Evolutionary conservation across 2,797 vertebrate genomes (phyloP).

Genomic region (Smutsia gigantea): DNA sequence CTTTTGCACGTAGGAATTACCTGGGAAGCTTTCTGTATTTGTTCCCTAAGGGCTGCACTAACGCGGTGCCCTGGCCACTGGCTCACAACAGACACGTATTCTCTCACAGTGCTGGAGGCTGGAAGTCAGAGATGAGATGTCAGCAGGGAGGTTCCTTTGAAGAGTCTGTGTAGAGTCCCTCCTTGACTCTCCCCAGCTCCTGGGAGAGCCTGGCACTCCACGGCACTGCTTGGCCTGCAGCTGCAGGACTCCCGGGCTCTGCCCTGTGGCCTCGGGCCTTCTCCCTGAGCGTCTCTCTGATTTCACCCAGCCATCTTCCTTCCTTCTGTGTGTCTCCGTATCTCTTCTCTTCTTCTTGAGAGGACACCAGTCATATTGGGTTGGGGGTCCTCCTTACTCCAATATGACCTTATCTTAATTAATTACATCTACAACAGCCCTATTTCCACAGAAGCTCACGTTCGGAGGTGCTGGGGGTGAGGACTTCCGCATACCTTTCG

Average conservation of each 20-base stretch:
- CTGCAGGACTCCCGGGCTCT: neutral
- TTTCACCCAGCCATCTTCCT: neutral
- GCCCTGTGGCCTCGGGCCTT: neutral
- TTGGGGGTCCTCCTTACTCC: no score
- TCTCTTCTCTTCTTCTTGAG: neutral
- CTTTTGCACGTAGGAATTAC: neutral
- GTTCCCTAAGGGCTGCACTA: neutral
- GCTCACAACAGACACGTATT: neutral
- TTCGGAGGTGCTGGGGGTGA: neutral
- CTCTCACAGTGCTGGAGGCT: neutral
- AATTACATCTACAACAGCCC: neutral
- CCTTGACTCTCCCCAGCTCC: neutral
- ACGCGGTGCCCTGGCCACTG: neutral
- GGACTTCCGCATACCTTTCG: neutral
- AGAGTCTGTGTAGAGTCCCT: neutral
- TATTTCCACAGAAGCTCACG: neutral
- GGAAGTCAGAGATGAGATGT: neutral
- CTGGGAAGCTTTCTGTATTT: neutral
- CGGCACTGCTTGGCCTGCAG: neutral
- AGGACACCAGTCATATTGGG: neutral
- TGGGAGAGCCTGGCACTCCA: neutral
- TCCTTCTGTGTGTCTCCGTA: neutral
- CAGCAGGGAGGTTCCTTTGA: neutral
- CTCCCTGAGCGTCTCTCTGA: neutral
- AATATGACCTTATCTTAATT: neutral